Evolutionary conservation across 2,113 vertebrate genomes (phyloP), one percentile per base, ranked within the genome.

Genomic region (Stegastes partitus): DNA sequence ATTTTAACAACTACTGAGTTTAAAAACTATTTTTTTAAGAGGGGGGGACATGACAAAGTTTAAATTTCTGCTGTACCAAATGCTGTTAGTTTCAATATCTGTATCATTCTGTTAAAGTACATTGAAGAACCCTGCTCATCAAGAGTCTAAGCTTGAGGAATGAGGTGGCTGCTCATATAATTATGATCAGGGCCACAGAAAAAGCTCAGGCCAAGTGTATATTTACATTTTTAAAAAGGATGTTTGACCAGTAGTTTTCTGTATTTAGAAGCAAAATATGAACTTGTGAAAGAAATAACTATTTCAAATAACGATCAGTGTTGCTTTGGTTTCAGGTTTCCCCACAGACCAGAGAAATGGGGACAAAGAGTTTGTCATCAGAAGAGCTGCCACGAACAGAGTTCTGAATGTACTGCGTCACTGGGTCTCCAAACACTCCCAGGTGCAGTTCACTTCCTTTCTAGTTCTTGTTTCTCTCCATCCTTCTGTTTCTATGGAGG

Each of bases 341-440:
- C 96, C 97, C 0, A 94, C 97, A 0, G 98, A 99, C 89, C 97
- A 98, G 93, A 95, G 98, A 81, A 98, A 98, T 0, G 96, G 97
- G 0, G 98, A 99, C 94, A 99, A 99, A 88, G 98, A 99, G 92
- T 99, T 99, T 6, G 96, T 99, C 42, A 98, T 99, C 89, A 95
- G 98, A 55, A 94, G 98, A 73, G 98, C 98, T 0, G 98, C 98
- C 61, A 99, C 98, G 69, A 99, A 99, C 91, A 89, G 98, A 0
- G 98, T 99, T 8, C 95, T 99, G 23, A 99, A 99, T 0, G 98
- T 99, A 25, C 92, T 99, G 85, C 93, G 98, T 31, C 98, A 99
- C 93, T 99, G 98, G 98, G 97, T 99, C 64, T 99, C 98, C 94
- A 99, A 99, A 79, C 98, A 99, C 87, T 93, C 97, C 0, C 98